Percentiles rank a stretch among this genome's conserved stretches.
phyloP scores from a whole-genome alignment of 92 coral and sea anemone species.

The Heliopora coerulea region DNA sequence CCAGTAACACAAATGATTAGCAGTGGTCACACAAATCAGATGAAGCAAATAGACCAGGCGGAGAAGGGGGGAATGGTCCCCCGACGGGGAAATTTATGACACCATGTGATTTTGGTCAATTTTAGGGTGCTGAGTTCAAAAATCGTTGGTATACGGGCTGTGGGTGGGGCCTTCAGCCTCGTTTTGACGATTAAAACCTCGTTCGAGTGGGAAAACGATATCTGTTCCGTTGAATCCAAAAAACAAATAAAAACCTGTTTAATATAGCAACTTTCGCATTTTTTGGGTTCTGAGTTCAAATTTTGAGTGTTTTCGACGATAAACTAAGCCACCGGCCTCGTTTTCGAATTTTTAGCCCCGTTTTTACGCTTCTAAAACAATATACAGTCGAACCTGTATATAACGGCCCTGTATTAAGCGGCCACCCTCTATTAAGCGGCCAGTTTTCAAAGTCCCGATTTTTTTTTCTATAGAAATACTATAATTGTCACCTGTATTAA shows the following conservation, averaged over 20 bases:
- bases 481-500: too few relatives aligned
- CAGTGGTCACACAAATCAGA: constrained; percentile 40
- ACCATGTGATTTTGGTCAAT: constrained; percentile 21
- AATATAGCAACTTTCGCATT: background rate
- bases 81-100: constrained; percentile 18
- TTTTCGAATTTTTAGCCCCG: too few relatives aligned
- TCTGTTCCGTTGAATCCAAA: background rate
- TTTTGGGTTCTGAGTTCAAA: constrained; percentile 2
- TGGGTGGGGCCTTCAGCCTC: constrained; percentile 37
- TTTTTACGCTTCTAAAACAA: too few relatives aligned
- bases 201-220: constrained; percentile 12
- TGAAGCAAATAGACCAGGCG: constrained; percentile 43
- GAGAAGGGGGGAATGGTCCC: constrained; percentile 29
- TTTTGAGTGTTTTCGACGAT: background rate
- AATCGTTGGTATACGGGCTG: constrained; percentile 30
- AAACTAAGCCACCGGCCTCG: too few relatives aligned
- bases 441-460: too few relatives aligned
- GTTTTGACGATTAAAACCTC: constrained; percentile 5
- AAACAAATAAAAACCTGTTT: background rate
- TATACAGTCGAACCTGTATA: too few relatives aligned
- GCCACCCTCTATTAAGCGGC: too few relatives aligned
- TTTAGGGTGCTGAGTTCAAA: constrained; percentile 19
- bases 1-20: constrained; percentile 48
- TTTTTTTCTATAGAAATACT: too few relatives aligned
- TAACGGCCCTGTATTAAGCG: too few relatives aligned